Base-by-base conservation (phyloP, 1,140 invertebrate species). In the Conopomorpha cramerella region DNA sequence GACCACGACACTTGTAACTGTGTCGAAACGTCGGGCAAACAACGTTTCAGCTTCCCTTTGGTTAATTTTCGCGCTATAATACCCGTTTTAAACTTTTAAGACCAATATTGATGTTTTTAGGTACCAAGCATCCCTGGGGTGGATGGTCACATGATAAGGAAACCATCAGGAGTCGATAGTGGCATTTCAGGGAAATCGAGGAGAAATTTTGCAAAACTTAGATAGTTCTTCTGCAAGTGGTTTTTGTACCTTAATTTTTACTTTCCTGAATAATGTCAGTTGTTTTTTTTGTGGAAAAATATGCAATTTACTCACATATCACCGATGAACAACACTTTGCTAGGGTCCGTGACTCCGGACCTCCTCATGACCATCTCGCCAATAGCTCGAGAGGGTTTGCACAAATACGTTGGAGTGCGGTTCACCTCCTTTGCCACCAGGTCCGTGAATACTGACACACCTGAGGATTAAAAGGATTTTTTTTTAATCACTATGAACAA, bases 301-400 rank as follows among this genome's bases (percentile, higher is more conserved):
- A 33, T 12, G 23, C 13, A n/a, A 37, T 49, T 48, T n/a, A 80
- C 67, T 70, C 46, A 79, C 83, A 82, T 80, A 30, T 86, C 84
- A 7, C 84, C 84, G 36, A 86, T 78, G 46, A 86, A 83, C 0
- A 86, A 60, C n/a, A 81, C 81, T 40, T 79, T 71, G n/a, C 53
- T 55, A 1, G 80, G 66, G 31, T 81, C 51, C 0, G 45, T 60
- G 7, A 84, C 56, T 1, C 51, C 52, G 0, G 71, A 67, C 30
- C 59, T 44, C 34, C 54, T 62, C 67, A 76, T 72, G 0, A 74
- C 56, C 17, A 68, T 80, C 11, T 70, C 59, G 19, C 77, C 80
- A 13, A 84, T 57, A 8, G 46, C 34, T 19, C 60, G 50, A 0
- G 82, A 78, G 0, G 84, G 83, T 39, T 86, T 86, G 0, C 78